A percentile compares a stretch with the other conserved stretches of the same genome.
Conservation (phyloP, 1,140 invertebrate species). For the Zaprionus taronus region DNA sequence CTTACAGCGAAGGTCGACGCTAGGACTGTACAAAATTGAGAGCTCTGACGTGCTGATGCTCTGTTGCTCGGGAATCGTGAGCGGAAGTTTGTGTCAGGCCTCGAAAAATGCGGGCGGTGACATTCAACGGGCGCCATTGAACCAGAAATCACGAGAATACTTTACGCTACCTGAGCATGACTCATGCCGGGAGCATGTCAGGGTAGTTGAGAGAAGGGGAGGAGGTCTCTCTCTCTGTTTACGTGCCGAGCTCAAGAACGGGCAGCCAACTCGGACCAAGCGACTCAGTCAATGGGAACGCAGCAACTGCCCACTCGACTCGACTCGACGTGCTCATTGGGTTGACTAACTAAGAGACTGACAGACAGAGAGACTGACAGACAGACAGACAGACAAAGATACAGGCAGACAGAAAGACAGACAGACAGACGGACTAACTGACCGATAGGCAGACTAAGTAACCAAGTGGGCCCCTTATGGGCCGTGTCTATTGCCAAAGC, state of each 20-base stretch:
- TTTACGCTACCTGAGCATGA: constrained; percentile 69
- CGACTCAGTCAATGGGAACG: constrained; percentile 38
- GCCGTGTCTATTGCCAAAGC: background rate
- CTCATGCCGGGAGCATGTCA: constrained; percentile 18
- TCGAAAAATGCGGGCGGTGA: constrained; percentile 35
- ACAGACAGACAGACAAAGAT: background rate
- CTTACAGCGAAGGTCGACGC: constrained; percentile 31
- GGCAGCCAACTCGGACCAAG: constrained; percentile 3
- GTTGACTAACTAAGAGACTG: constrained; percentile 7
- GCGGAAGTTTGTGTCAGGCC: constrained; percentile 28
- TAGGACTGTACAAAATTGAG: constrained; percentile 11
- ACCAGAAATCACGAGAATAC: constrained; percentile 66
- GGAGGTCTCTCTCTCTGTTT: background rate
- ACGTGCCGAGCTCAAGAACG: constrained; percentile 18
- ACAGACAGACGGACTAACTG: constrained; percentile 15
- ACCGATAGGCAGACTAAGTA: constrained; percentile 12
- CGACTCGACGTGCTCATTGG: constrained; percentile 9
- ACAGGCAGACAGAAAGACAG: background rate
- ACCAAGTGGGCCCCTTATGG: background rate
- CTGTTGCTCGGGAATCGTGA: background rate
- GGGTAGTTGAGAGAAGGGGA: background rate
- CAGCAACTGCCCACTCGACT: constrained; percentile 32
- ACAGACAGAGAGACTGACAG: constrained; percentile 2
- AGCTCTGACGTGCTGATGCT: no score
- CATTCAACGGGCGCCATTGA: constrained; percentile 58